A percentile compares a stretch with the other conserved stretches of the same genome.
phyloP scores from a whole-genome alignment of 2,113 vertebrate genomes.

The Ageneiosus marmoratus region DNA sequence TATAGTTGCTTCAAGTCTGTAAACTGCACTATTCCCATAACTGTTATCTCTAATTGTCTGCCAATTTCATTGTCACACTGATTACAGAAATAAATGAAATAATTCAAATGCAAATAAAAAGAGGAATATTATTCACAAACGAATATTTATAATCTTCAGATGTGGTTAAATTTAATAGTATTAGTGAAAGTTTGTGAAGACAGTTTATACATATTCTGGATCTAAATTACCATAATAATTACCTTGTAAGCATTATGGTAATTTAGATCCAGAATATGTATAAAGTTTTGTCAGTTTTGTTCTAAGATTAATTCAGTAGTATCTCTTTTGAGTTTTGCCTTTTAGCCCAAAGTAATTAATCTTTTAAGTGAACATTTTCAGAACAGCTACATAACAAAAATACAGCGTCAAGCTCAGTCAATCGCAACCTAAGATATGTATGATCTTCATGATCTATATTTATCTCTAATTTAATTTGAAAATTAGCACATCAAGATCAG shows the following conservation, averaged over 20 bases:
- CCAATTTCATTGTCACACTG: conserved; percentile 32
- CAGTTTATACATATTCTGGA: neutral
- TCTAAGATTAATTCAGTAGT: too few species aligned
- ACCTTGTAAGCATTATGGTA: neutral
- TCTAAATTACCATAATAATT: conserved; percentile 16
- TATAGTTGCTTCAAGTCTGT: conserved; percentile 8
- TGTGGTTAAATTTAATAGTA: conserved; percentile 3
- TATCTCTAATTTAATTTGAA: neutral
- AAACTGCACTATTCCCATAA: conserved; percentile 23
- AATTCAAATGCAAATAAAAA: conserved; percentile 31
- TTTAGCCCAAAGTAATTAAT: neutral
- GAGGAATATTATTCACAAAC: conserved; percentile 26
- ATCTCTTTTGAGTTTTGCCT: neutral
- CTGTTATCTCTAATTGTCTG: conserved; percentile 25
- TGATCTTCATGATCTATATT: neutral
- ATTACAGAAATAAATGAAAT: conserved; percentile 22
- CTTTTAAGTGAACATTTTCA: neutral
- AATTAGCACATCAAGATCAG: neutral
- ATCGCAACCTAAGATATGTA: too few species aligned
- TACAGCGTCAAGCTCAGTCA: too few species aligned
- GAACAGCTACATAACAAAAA: neutral
- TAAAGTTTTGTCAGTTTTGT: too few species aligned
- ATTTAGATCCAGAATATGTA: too few species aligned
- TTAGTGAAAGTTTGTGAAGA: conserved; percentile 1
- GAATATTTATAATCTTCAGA: conserved; percentile 30